phyloP scores from a whole-genome alignment of 2,797 vertebrate species.

The Scleropages formosus region DNA sequence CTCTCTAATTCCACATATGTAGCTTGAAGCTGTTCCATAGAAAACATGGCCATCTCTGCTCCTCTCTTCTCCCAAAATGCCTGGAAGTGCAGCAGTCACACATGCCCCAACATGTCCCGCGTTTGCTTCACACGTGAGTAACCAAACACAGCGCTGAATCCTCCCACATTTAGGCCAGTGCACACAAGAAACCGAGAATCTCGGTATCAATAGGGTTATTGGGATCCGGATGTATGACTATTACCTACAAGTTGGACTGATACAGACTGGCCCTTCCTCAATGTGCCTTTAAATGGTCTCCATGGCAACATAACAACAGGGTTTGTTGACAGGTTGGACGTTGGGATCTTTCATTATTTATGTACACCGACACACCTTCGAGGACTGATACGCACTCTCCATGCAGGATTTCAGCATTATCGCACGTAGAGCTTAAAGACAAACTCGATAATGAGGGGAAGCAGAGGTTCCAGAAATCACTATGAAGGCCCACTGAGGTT shows the following conservation, averaged over 20 bases:
- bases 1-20: background rate
- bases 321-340: conserved; percentile 26
- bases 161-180: background rate
- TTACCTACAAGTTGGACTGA: conserved; percentile 47
- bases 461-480: conserved; percentile 1
- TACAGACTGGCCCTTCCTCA: conserved; percentile 45
- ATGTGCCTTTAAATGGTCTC: conserved; percentile 52
- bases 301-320: conserved; percentile 52
- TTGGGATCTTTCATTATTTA: conserved; percentile 49
- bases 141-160: background rate
- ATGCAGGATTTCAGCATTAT: background rate
- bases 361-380: conserved; percentile 13
- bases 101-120: conserved; percentile 54
- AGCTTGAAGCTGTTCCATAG: conserved; percentile 12
- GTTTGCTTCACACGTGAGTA: conserved; percentile 20
- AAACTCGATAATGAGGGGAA: background rate
- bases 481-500: background rate
- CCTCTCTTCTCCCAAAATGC: conserved; percentile 15
- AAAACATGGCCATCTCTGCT: conserved; percentile 22
- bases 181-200: background rate
- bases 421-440: background rate
- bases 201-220: background rate
- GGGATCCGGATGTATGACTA: background rate
- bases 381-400: background rate
- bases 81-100: conserved; percentile 29